Percentiles rank a stretch among this genome's conserved stretches.
These are phyloP conservation scores for Hipparchia sbordonii DNA, from an alignment of 2,888 invertebrate species.

Conservation along the genomic window DNA sequence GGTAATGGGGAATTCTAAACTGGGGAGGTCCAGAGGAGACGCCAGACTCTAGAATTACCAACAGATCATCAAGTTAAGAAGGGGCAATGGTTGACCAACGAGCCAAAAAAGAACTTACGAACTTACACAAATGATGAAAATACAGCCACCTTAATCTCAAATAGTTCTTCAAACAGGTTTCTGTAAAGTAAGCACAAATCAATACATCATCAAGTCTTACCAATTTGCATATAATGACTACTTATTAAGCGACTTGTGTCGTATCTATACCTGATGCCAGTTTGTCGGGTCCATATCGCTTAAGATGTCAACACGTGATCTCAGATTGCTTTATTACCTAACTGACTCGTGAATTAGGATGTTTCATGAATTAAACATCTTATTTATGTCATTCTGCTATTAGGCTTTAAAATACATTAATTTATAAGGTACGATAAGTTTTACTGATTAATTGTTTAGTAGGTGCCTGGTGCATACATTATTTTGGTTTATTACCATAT, in stretches of 20 bases:
- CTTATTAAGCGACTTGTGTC: constrained; percentile 68
- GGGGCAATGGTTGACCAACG: no score
- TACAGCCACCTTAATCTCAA: background rate
- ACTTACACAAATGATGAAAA: no score
- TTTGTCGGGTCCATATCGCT: constrained; percentile 60
- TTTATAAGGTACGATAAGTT: constrained; percentile 20
- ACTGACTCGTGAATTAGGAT: constrained; percentile 38
- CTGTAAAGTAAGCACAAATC: constrained; percentile 18
- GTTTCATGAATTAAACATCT: constrained; percentile 33
- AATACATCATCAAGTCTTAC: constrained; percentile 63
- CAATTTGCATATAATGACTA: constrained; percentile 75
- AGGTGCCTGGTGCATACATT: constrained; percentile 8
- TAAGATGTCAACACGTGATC: constrained; percentile 66
- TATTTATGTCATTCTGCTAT: constrained; percentile 36
- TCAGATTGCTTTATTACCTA: constrained; percentile 57
- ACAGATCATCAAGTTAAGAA: no score
- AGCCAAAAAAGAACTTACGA: no score
- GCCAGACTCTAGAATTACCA: no score
- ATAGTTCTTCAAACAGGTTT: constrained; percentile 2
- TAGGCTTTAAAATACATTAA: background rate
- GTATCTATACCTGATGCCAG: constrained; percentile 52
- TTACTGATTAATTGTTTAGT: constrained; percentile 36
- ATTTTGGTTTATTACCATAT: background rate
- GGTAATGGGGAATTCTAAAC: no score
- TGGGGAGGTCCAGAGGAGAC: no score